Evolutionary conservation across 2,888 invertebrate species (phyloP).

Genomic region (Lasioglossum marginatum): DNA sequence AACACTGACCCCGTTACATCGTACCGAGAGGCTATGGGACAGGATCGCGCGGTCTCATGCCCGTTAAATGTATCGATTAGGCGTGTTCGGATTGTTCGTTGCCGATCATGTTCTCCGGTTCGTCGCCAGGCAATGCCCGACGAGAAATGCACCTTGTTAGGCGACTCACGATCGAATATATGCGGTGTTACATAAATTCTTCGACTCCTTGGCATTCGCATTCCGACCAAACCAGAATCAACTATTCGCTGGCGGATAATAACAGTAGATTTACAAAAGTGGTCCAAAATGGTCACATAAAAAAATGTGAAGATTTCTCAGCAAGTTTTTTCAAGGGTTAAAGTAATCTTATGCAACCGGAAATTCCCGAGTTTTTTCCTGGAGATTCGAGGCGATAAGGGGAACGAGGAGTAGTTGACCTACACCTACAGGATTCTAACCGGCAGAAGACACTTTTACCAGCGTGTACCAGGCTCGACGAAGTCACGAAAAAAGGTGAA

Average conservation of each 20-base stretch:
- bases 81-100: conserved; percentile 12
- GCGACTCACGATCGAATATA: background rate
- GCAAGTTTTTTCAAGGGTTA: no score
- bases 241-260: background rate
- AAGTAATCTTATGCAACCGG: background rate
- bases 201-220: background rate
- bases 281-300: no score
- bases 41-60: conserved; percentile 22
- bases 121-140: background rate
- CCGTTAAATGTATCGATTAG: conserved; percentile 35
- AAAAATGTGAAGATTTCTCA: no score
- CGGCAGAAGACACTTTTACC: conserved; percentile 71
- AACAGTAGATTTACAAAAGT: no score
- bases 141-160: background rate
- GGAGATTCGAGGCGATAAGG: background rate
- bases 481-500: conserved; percentile 84
- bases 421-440: conserved; percentile 50
- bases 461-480: conserved; percentile 75
- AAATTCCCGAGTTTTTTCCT: conserved; percentile 7
- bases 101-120: conserved; percentile 3
- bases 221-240: background rate
- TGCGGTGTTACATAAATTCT: conserved; percentile 15
- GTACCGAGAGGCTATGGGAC: background rate
- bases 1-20: conserved; percentile 13
- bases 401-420: conserved; percentile 15